Percentiles rank a stretch among this genome's conserved stretches.
Evolutionary conservation across 2,888 invertebrate genomes (phyloP).

Genomic region (Alloplasta piceator): DNA sequence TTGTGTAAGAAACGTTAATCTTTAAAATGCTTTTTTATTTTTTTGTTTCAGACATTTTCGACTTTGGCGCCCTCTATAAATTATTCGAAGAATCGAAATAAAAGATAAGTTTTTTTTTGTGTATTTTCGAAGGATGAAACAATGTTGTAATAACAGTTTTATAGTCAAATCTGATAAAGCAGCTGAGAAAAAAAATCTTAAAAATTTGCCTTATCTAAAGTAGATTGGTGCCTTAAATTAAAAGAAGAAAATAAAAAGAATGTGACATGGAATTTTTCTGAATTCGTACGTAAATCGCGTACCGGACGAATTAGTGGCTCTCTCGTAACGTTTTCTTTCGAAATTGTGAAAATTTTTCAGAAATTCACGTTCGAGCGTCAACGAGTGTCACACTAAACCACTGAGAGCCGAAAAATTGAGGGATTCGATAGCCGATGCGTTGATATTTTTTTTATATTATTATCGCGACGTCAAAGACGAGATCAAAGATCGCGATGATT

Average conservation of each 20-base stretch:
- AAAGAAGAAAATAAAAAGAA: background rate
- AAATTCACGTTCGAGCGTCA: slow-evolving; percentile 79
- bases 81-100: background rate
- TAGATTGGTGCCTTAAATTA: background rate
- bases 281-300: background rate
- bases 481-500: slow-evolving; percentile 77
- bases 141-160: no score
- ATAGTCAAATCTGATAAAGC: no score
- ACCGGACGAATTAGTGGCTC: no score
- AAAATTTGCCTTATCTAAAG: no score
- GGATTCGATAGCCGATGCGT: slow-evolving; percentile 80
- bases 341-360: slow-evolving; percentile 74
- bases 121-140: no score
- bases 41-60: no score
- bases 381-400: slow-evolving; percentile 81
- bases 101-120: no score
- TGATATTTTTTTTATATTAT: slow-evolving; percentile 81
- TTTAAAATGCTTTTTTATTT: no score
- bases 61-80: background rate
- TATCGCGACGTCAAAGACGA: slow-evolving; percentile 77
- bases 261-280: background rate
- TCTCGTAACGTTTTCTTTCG: background rate
- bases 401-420: slow-evolving; percentile 81
- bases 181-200: no score
- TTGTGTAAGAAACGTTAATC: background rate